Evolutionary conservation across 2,113 vertebrate species (phyloP), one percentile per base, ranked within the genome.

Genomic region (Nasalis larvatus): DNA sequence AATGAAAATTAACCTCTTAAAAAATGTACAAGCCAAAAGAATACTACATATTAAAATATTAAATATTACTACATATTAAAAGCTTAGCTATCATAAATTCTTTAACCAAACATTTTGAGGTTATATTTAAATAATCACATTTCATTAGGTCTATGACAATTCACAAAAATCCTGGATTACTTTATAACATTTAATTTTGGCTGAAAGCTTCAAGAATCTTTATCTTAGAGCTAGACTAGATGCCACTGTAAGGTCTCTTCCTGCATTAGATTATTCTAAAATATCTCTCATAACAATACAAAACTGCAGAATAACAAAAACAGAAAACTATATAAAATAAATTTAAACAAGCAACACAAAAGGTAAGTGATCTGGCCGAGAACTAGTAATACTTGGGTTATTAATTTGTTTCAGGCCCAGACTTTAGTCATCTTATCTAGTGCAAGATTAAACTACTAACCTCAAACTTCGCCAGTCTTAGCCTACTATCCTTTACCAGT

Each of bases 61-160:
- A 63, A 13, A 63, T 63, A 63, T 63, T 63, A 63, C 60, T 30
- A 63, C 30, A 9, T 35, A 86, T 73, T 86, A 85, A 81, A 95
- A 86, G 68, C 25, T 89, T 56, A 52, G 42, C 42, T 80, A 80
- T 37, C 18, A 63, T 90, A 87, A 82, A 35, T 71, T 95, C 30
- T 94, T 63, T 92, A 96, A 23, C 13, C 23, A 94, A 94, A 94
- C 42, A 93, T 86, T 89, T 89, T 89, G n/a, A 97, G 76, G 63
- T 20, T 68, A 16, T 8, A 93, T 47, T 76, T 82, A 95, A 96
- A 95, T n/a, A 86, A 91, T 32, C 30, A 58, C 32, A 96, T 77
- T 74, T 89, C 49, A 45, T 45, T 69, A 74, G 52, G 14, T 27
- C 4, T n/a, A 84, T 68, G 27, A 90, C n/a, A 82, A 84, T 58